A percentile compares a stretch with the other conserved stretches of the same genome.
These are phyloP conservation scores for Carduelis carduelis DNA, from an alignment of 2,797 vertebrate genomes.

Conservation along the genomic window DNA sequence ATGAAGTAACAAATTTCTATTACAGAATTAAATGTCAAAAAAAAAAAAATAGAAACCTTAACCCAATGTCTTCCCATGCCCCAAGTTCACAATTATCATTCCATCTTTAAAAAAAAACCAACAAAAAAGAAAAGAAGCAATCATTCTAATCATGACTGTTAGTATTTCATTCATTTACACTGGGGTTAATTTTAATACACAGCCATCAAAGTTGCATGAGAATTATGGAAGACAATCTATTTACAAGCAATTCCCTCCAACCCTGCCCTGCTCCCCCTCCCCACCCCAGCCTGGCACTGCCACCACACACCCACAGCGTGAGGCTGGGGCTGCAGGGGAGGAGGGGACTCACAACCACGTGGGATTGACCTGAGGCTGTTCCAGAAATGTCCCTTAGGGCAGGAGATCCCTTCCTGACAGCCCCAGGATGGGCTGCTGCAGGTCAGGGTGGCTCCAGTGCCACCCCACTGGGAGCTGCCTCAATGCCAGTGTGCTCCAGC, in stretches of 20 bases:
- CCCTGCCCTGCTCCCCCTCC: not conserved
- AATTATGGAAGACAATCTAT: slow-evolving; percentile 65
- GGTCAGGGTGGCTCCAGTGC: not conserved
- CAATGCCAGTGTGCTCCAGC: not conserved
- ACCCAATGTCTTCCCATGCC: not conserved
- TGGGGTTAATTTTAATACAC: slow-evolving; percentile 39
- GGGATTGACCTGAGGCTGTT: not conserved
- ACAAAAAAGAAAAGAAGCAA: not conserved
- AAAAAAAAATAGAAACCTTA: slow-evolving; percentile 55
- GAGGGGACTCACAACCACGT: fast-evolving
- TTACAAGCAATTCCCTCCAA: slow-evolving; percentile 40
- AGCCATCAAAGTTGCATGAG: slow-evolving; percentile 23
- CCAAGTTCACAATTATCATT: slow-evolving; percentile 62
- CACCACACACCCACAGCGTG: fast-evolving
- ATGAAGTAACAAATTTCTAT: slow-evolving; percentile 76
- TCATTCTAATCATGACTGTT: slow-evolving; percentile 46
- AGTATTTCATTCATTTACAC: slow-evolving; percentile 66
- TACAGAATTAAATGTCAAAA: slow-evolving; percentile 69
- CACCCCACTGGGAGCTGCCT: not conserved
- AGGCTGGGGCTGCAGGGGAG: not conserved
- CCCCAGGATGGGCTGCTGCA: not conserved
- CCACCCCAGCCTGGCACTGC: not conserved
- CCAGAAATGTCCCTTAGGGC: fast-evolving
- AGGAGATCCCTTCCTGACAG: not conserved
- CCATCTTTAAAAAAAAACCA: not conserved